These are phyloP conservation scores for Desmodus rotundus DNA, from an alignment of 2,113 vertebrate species.

Conservation along the genomic window DNA sequence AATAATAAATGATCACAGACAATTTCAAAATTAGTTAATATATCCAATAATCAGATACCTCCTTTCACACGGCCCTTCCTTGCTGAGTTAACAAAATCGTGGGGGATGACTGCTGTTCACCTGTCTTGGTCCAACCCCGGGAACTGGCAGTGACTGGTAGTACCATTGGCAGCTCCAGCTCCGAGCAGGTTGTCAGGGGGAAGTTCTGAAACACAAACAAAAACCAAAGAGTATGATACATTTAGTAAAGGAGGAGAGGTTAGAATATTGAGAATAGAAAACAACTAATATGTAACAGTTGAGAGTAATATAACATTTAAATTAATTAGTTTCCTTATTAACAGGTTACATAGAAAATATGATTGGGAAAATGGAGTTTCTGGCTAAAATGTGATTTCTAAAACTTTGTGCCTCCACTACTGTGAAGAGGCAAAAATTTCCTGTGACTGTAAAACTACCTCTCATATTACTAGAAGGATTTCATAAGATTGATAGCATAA, in stretches of 20 bases:
- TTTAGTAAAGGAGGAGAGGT: background rate
- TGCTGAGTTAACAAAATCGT: background rate
- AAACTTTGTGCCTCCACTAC: background rate
- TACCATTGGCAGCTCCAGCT: background rate
- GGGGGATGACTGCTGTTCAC: background rate
- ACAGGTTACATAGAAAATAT: background rate
- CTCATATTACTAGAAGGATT: background rate
- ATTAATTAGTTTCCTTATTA: background rate
- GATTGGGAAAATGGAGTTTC: background rate
- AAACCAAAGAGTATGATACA: background rate
- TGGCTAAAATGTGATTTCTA: background rate
- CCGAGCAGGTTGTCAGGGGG: background rate
- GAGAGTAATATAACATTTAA: background rate
- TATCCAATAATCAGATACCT: background rate
- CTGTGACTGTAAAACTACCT: background rate
- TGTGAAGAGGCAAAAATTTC: background rate
- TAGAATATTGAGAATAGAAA: background rate
- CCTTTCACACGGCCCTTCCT: background rate
- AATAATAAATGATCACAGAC: background rate
- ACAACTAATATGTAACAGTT: background rate
- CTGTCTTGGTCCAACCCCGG: background rate
- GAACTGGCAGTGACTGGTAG: background rate
- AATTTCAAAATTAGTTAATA: background rate
- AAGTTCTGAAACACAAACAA: background rate
- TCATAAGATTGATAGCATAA: background rate